Base-by-base conservation (phyloP, 2,113 vertebrate species). In the Macroglossus sobrinus region DNA sequence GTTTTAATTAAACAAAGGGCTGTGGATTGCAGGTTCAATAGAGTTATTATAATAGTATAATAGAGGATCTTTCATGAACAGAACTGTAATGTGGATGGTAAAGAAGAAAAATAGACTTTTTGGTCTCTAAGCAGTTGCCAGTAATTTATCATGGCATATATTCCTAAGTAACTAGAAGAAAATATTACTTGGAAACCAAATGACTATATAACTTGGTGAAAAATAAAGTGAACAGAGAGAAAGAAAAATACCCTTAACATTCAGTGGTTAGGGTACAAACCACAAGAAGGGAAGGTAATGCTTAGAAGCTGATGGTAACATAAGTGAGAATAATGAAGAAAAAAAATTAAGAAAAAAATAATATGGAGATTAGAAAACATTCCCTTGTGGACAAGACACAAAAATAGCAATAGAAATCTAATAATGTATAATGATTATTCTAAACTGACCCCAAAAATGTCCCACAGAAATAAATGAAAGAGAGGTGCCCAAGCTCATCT, bases 281-380 rank as follows among this genome's bases (percentile, higher is more conserved):
- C 22, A 92, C 33, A 55, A 38, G 18, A 89, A 95, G 33, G 22
- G 28, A 76, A 90, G 24, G 28, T 10, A 94, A 59, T 87, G n/a
- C 26, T 94, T n/a, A 80, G 45, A 89, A 19, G 68, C 45, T 90
- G 43, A 74, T 61, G 18, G 43, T 64, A 72, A 82, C n/a, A 19
- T 81, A 96, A 93, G 69, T 80, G 47, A 8, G 10, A 74, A 57
- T 95, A 97, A 92, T 71, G 50, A 96, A 57, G 59, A 55, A 92
- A 97, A 97, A 64, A 95, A 91, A 84, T 92, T 82, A 84, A 86
- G 72, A 87, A 95, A 94, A 96, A 90, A 93, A 61, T 24, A 72
- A 94, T 64, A 75, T 57, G 15, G 88, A 91, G 87, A 89, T 96
- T 71, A 84, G 74, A 96, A 93, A 96, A 76, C 26, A 16, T 92